Evolutionary conservation across 92 coral and sea anemone species (phyloP), one percentile per base, ranked within the genome.

Genomic region (Paragorgia papillata): DNA sequence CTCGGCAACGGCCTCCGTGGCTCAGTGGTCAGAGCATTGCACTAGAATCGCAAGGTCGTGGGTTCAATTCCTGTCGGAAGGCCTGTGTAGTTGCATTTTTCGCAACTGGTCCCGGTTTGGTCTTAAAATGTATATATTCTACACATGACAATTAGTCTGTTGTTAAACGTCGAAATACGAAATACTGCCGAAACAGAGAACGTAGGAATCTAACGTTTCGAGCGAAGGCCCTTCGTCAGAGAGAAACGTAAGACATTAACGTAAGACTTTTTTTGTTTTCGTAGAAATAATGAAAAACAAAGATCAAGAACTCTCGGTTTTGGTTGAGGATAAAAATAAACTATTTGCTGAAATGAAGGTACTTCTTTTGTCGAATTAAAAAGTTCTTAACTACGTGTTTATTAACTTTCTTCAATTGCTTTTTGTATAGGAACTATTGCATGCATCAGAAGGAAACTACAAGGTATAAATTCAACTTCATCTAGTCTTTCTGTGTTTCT

Each of bases 341-440:
- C 80, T 61, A 25, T 64, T 86, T 14, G 80, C 83, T 9, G 97
- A 93, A 55, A 84, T 93, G 91, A 96, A 93, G 89, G 92, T 89
- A 74, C 20, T 79, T 39, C 27, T 2, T 21, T 18, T 9, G 26
- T 19, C n/a, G 56, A 15, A 7, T 30, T 46, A 1, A 54, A 25
- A 68, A 0, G 26, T 41, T 30, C 62, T n/a, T 10, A 14, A 19
- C 41, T 37, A 25, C 12, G 24, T 64, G 32, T 53, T 21, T 22
- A 56, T 71, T 71, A 9, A 26, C n/a, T 67, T 21, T 22, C 10
- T 39, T 43, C 37, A 55, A 1, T 31, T 64, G 41, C n/a, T 66
- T 24, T 21, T 17, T 35, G 56, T 43, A 51, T 39, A 50, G 79
- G 96, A 92, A 41, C 86, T 92, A 25, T 83, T 88, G 50, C 44